Conservation (phyloP, 2,797 vertebrate genomes). For the Diplodus puntazzo region DNA sequence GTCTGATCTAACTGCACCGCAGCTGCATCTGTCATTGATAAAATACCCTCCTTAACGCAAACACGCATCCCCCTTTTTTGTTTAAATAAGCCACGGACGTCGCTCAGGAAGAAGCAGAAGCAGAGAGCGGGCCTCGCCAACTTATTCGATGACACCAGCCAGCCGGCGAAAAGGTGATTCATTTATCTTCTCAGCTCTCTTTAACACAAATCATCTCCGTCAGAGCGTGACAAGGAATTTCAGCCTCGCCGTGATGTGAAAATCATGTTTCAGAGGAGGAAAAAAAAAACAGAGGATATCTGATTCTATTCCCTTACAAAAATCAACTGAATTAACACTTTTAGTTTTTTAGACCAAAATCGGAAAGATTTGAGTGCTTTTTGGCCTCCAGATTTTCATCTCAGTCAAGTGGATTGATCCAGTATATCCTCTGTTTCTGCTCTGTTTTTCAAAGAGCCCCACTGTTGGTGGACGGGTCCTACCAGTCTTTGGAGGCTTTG, state of each 20-base stretch:
- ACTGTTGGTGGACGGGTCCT: slow-evolving; percentile 78
- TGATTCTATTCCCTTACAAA: slow-evolving; percentile 45
- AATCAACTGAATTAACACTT: slow-evolving; percentile 32
- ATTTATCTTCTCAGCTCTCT: slow-evolving; percentile 16
- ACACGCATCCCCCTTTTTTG: slow-evolving; percentile 8
- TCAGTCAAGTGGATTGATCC: slow-evolving; percentile 51
- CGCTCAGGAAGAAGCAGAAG: slow-evolving; percentile 85
- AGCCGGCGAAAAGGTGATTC: slow-evolving; percentile 84
- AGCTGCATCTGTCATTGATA: background rate
- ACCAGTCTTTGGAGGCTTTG: slow-evolving; percentile 82
- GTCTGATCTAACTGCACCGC: background rate
- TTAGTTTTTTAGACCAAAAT: slow-evolving; percentile 18
- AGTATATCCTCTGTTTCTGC: slow-evolving; percentile 78
- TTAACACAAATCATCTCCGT: slow-evolving; percentile 42
- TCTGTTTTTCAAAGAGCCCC: slow-evolving; percentile 76
- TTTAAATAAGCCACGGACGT: slow-evolving; percentile 79
- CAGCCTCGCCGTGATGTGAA: slow-evolving; percentile 8
- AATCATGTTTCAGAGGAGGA: slow-evolving; percentile 52
- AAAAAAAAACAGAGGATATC: slow-evolving; percentile 75
- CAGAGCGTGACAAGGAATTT: slow-evolving; percentile 18
- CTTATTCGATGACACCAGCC: slow-evolving; percentile 77
- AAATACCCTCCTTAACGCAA: slow-evolving; percentile 5
- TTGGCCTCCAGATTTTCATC: slow-evolving; percentile 18
- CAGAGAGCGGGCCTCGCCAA: slow-evolving; percentile 79
- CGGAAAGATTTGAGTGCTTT: slow-evolving; percentile 31